phyloP scores from a whole-genome alignment of 2,888 invertebrate genomes.

The Eupithecia centaureata region DNA sequence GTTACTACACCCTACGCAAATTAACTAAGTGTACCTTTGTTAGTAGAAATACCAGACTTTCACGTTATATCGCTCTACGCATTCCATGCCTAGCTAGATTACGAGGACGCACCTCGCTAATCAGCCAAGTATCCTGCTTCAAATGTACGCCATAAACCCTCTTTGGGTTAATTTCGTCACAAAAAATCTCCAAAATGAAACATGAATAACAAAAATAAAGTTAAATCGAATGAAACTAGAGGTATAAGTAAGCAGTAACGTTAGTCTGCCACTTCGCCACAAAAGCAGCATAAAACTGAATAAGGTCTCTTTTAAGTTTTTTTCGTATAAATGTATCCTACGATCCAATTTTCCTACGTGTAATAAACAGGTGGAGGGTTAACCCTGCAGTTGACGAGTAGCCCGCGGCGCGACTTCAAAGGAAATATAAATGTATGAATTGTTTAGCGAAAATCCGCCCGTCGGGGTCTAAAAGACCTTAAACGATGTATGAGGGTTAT shows the following conservation, averaged over 20 bases:
- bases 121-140: neutral
- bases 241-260: neutral
- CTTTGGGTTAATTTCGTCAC: neutral
- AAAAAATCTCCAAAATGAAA: neutral
- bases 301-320: slow-evolving; percentile 10
- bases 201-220: neutral
- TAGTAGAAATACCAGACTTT: neutral
- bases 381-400: slow-evolving; percentile 76
- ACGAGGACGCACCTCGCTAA: neutral
- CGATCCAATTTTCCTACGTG: slow-evolving; percentile 66
- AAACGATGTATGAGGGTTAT: slow-evolving; percentile 52
- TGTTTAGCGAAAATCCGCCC: slow-evolving; percentile 77
- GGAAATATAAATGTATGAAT: slow-evolving; percentile 80
- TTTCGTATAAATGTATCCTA: slow-evolving; percentile 1
- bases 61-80: neutral
- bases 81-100: neutral
- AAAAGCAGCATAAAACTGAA: neutral
- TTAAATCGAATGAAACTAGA: neutral
- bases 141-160: neutral
- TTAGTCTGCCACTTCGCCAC: neutral
- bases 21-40: too few species aligned
- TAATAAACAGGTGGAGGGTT: slow-evolving; percentile 71
- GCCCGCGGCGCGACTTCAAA: slow-evolving; percentile 79
- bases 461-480: slow-evolving; percentile 62
- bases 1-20: too few species aligned